These are phyloP conservation scores for Tipula unca DNA, from an alignment of 2,888 invertebrate genomes.

Conservation along the genomic window DNA sequence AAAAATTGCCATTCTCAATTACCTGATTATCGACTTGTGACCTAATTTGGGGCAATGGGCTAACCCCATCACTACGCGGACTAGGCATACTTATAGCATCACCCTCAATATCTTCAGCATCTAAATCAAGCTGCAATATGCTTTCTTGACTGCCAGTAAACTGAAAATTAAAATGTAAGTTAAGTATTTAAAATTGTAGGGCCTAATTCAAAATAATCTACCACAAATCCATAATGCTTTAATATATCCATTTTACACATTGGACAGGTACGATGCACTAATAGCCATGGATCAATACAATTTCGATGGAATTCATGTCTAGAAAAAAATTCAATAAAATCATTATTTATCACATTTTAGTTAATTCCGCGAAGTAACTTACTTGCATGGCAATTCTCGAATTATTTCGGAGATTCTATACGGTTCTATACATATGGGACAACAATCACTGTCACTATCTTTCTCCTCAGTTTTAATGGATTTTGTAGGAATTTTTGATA, in stretches of 20 bases:
- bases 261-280: conserved; percentile 91
- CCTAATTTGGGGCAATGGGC: conserved; percentile 41
- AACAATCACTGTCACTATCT: conserved; percentile 63
- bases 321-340: conserved; percentile 33
- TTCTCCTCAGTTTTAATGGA: conserved; percentile 79
- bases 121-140: conserved; percentile 66
- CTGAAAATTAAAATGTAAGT: conserved; percentile 37
- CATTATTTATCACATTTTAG: background rate
- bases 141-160: conserved; percentile 80
- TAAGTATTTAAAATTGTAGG: background rate
- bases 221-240: conserved; percentile 80
- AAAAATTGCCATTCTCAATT: background rate
- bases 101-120: conserved; percentile 33
- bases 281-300: conserved; percentile 93
- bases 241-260: conserved; percentile 97
- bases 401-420: conserved; percentile 82
- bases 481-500: conserved; percentile 87
- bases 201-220: conserved; percentile 45
- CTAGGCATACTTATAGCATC: conserved; percentile 35
- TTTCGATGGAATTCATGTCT: conserved; percentile 93
- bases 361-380: conserved; percentile 36
- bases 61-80: conserved; percentile 34
- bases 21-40: conserved; percentile 26
- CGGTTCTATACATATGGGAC: conserved; percentile 91
- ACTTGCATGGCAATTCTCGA: conserved; percentile 87